Percentiles rank a stretch among this genome's conserved stretches.
Conservation (phyloP, 2,888 invertebrate genomes). For the Drosophila dives region DNA sequence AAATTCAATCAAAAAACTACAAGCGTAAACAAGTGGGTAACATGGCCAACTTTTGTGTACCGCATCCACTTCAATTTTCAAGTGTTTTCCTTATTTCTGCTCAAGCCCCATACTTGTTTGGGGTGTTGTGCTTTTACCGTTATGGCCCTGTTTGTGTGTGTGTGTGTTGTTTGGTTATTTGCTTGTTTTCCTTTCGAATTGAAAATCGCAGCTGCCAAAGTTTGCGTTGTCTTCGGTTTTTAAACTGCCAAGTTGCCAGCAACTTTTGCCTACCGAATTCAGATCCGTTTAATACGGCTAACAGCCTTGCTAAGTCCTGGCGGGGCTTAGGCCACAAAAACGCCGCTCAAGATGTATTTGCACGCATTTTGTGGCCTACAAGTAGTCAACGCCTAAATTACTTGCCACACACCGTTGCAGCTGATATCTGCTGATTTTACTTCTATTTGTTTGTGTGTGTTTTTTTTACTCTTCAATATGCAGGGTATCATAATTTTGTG, state of each 20-base stretch:
- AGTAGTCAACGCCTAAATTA: conserved; percentile 60
- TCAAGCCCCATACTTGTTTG: conserved; percentile 30
- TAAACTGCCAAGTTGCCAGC: conserved; percentile 54
- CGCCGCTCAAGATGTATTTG: conserved; percentile 54
- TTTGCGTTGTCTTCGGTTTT: conserved; percentile 27
- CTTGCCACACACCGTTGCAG: conserved; percentile 33
- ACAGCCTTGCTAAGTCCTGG: conserved; percentile 67
- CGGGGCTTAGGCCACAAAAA: conserved; percentile 37
- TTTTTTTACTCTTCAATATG: conserved; percentile 9
- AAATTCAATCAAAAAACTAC: conserved; percentile 74
- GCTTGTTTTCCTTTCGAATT: conserved; percentile 48
- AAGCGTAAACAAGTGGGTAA: conserved; percentile 72
- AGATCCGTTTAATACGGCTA: conserved; percentile 49
- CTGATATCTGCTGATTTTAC: conserved; percentile 42
- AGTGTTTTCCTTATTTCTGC: conserved; percentile 59
- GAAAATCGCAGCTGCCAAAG: conserved; percentile 62
- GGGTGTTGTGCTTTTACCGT: conserved; percentile 33
- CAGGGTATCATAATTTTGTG: neutral
- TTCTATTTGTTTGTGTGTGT: conserved; percentile 9
- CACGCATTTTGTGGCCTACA: conserved; percentile 66
- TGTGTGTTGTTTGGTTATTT: conserved; percentile 19
- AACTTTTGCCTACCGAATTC: conserved; percentile 8
- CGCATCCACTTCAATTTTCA: conserved; percentile 55
- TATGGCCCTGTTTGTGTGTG: conserved; percentile 28
- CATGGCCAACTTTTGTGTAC: conserved; percentile 57